Evolutionary conservation across 2,797 vertebrate genomes (phyloP), one percentile per base, ranked within the genome.

Genomic region (Helicolenus hilgendorfi): DNA sequence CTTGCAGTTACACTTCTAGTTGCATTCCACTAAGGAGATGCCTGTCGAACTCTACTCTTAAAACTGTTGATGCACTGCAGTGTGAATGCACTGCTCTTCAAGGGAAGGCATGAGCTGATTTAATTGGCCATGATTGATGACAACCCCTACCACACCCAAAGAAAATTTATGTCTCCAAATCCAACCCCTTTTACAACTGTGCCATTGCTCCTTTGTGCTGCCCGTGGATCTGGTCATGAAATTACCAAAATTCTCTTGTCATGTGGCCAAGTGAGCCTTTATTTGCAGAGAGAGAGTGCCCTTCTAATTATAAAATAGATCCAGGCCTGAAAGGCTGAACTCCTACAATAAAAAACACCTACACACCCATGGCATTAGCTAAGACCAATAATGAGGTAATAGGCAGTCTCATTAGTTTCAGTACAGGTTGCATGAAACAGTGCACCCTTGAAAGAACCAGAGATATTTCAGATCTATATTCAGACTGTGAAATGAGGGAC

Each of bases 351-450:
- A 76, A 69, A 81, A 1, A 71, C 55, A 60, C 31, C 70, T 55
- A 65, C 62, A 88, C 53, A 62, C 45, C 7, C 58, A 31, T 27
- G 8, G 31, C n/a, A 76, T 83, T 65, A 79, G 72, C 31, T 75
- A 63, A 65, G 65, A 84, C 72, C 56, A 87, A 60, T 68, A 81
- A 78, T 78, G 53, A 81, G 49, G 62, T 86, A 83, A 85, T 65
- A 77, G 26, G 72, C 71, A 68, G 49, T 78, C 64, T 89, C 81
- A 72, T 93, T 93, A 69, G 85, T 88, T 90, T 89, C 71, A 77
- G 80, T 38, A 38, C 69, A 85, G 62, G 70, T 70, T 82, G 45
- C 58, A 59, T 76, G 33, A 77, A 87, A 83, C 10, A 18, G 24
- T 38, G 24, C 63, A 92, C 87, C 77, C 67, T 89, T 87, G 78